These are phyloP conservation scores for Campoplex nolae DNA, from an alignment of 2,888 invertebrate genomes.

Conservation along the genomic window DNA sequence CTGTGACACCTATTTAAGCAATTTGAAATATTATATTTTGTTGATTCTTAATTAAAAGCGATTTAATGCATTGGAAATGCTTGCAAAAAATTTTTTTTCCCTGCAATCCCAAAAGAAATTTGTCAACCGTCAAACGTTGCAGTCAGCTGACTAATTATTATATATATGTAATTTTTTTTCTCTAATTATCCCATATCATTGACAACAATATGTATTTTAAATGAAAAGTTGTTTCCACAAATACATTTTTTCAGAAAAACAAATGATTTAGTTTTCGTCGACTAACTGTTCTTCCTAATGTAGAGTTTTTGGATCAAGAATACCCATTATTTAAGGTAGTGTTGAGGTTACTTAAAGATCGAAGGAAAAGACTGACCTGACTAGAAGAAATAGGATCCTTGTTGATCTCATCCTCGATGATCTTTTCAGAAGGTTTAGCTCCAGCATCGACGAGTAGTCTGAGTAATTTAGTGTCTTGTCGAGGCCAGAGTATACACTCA, in stretches of 20 bases:
- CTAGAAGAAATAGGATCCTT: conserved; percentile 83
- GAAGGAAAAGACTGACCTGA: conserved; percentile 77
- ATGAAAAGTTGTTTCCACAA: background rate
- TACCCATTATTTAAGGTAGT: too few species aligned
- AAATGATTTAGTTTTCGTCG: too few species aligned
- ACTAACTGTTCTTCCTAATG: too few species aligned
- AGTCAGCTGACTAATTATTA: too few species aligned
- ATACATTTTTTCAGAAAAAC: background rate
- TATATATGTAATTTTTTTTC: too few species aligned
- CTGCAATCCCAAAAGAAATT: too few species aligned
- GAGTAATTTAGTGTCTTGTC: conserved; percentile 89
- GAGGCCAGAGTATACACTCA: conserved; percentile 84
- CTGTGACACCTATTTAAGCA: conserved; percentile 80
- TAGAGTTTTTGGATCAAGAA: too few species aligned
- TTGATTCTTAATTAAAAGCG: background rate
- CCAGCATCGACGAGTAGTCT: conserved; percentile 92
- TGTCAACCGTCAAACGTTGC: background rate
- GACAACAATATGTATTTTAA: background rate
- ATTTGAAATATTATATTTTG: background rate
- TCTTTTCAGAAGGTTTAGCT: conserved; percentile 86
- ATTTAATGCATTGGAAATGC: too few species aligned
- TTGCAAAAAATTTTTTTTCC: background rate
- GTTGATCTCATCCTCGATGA: conserved; percentile 83
- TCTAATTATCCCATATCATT: too few species aligned
- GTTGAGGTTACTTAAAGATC: background rate